Percentiles rank a stretch among this genome's conserved stretches.
Conservation (phyloP, 1,140 invertebrate genomes). For the Eriocheir sinensis region DNA sequence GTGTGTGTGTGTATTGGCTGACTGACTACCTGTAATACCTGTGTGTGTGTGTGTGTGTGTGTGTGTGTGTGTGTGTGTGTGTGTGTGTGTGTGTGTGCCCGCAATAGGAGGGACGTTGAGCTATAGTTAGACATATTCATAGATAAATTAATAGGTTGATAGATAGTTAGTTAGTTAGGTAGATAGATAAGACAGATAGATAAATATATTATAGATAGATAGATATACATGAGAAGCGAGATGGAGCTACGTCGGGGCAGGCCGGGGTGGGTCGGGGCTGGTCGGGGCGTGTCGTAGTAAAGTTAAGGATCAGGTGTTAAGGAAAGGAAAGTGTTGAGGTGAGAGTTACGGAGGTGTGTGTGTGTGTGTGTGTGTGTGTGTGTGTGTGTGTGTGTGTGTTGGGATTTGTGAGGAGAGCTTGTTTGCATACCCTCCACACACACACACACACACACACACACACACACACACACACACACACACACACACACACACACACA, state of each 20-base stretch:
- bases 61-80: slow-evolving; percentile 44
- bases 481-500: background rate
- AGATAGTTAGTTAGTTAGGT: too few species aligned
- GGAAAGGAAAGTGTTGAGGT: background rate
- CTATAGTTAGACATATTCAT: too few species aligned
- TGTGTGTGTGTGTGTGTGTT: background rate
- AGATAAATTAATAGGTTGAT: too few species aligned
- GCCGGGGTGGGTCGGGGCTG: background rate
- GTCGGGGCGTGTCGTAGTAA: too few species aligned
- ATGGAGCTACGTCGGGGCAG: background rate
- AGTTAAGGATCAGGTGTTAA: too few species aligned
- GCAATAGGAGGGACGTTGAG: background rate
- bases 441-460: background rate
- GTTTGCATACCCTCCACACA: too few species aligned
- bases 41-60: slow-evolving; percentile 23
- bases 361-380: background rate
- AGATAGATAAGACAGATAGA: too few species aligned
- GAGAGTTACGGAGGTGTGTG: background rate
- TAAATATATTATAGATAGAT: too few species aligned
- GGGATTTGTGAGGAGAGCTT: too few species aligned
- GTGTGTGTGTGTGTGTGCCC: slow-evolving; percentile 37
- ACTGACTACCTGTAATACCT: background rate
- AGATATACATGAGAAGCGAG: too few species aligned
- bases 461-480: background rate
- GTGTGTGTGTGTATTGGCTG: background rate